Evolutionary conservation across 2,888 invertebrate genomes (phyloP).

Genomic region (Geotrupes spiniger): DNA sequence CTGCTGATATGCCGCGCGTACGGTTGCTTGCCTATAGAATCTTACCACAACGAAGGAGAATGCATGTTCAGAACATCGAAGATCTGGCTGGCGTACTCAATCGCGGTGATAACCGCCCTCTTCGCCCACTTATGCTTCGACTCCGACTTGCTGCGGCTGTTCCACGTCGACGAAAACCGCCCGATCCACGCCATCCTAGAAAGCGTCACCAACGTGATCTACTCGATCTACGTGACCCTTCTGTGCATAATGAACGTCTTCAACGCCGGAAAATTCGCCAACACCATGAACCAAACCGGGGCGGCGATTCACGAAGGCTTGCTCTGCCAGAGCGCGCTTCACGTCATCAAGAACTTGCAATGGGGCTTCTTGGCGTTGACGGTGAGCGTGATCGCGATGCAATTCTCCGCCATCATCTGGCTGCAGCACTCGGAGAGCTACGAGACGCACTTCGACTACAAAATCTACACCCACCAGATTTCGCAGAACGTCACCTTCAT

Average conservation of each 20-base stretch:
- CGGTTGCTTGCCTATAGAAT: constrained; percentile 41
- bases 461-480: constrained; percentile 36
- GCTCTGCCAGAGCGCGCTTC: constrained; percentile 39
- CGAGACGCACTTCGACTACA: constrained; percentile 31
- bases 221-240: constrained; percentile 36
- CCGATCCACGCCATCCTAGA: constrained; percentile 40
- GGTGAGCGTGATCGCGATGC: constrained; percentile 27
- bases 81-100: constrained; percentile 38
- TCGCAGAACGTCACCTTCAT: constrained; percentile 39
- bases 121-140: constrained; percentile 31
- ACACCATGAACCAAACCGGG: constrained; percentile 35
- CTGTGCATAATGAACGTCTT: constrained; percentile 35
- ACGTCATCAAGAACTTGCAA: constrained; percentile 29
- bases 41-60: constrained; percentile 35
- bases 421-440: constrained; percentile 37
- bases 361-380: constrained; percentile 32
- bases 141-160: constrained; percentile 34
- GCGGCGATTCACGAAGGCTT: constrained; percentile 38
- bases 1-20: constrained; percentile 34
- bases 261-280: constrained; percentile 36
- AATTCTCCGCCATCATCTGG: constrained; percentile 32
- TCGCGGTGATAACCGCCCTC: constrained; percentile 29
- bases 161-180: constrained; percentile 32
- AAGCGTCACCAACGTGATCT: constrained; percentile 40
- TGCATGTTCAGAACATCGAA: constrained; percentile 39